Conservation (phyloP, 37 sponge, comb jelly and placozoan genomes). For the Haliclona indistincta region DNA sequence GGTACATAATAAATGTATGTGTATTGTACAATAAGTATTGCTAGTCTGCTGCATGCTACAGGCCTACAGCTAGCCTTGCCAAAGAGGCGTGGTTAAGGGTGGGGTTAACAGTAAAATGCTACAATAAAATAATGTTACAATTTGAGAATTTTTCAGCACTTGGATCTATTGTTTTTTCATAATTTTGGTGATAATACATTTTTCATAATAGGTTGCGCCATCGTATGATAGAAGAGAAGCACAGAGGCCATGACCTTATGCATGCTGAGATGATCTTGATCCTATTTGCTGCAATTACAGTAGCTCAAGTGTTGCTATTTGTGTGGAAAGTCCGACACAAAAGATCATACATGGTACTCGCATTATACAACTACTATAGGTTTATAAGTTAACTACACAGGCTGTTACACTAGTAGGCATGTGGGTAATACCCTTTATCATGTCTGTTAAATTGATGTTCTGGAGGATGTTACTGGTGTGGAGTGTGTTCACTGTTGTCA, state of each 20-base stretch:
- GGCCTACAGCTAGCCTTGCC: too few relatives aligned
- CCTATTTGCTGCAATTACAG: slow-evolving; percentile 76
- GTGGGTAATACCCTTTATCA: slow-evolving; percentile 84
- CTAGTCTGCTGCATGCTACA: not conserved
- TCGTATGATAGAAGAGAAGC: slow-evolving; percentile 85
- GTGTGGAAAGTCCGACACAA: slow-evolving; percentile 82
- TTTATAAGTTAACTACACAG: slow-evolving; percentile 31
- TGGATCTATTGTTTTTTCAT: too few relatives aligned
- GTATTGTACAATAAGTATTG: not conserved
- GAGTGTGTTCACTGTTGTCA: slow-evolving; percentile 80
- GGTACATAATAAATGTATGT: not conserved
- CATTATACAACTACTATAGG: not conserved
- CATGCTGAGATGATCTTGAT: slow-evolving; percentile 96
- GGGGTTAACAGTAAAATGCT: too few relatives aligned
- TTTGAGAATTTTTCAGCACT: too few relatives aligned
- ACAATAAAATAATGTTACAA: too few relatives aligned
- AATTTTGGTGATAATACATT: too few relatives aligned
- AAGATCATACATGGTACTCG: slow-evolving; percentile 71
- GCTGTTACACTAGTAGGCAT: slow-evolving; percentile 79
- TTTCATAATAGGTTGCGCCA: slow-evolving; percentile 17
- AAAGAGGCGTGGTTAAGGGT: too few relatives aligned
- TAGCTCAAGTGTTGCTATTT: slow-evolving; percentile 86
- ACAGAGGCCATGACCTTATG: slow-evolving; percentile 97
- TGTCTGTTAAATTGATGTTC: slow-evolving; percentile 46
- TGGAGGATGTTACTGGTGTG: slow-evolving; percentile 88